Evolutionary conservation across 1,140 invertebrate species (phyloP).

Genomic region (Macrocentrus cingulum): DNA sequence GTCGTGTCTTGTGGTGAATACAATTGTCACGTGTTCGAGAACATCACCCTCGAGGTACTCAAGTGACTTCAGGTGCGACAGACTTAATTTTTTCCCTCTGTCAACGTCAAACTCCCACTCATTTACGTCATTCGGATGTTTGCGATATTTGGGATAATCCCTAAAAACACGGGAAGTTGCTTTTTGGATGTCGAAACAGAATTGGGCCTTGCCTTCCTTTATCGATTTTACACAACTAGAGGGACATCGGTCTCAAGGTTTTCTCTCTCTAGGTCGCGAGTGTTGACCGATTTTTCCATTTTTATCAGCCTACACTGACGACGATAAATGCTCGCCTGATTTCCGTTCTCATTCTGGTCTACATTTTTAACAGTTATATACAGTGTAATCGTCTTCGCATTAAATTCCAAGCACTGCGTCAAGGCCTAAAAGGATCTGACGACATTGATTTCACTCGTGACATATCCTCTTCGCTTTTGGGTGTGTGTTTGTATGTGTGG

Average conservation of each 20-base stretch:
- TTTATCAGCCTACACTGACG: background rate
- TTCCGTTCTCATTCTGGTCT: background rate
- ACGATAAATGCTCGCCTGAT: background rate
- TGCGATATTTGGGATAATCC: too few relatives aligned
- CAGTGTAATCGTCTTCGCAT: too few relatives aligned
- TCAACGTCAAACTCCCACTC: slow-evolving; percentile 5
- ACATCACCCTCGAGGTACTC: slow-evolving; percentile 16
- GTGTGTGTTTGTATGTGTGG: too few relatives aligned
- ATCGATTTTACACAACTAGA: slow-evolving; percentile 27
- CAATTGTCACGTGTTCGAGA: background rate
- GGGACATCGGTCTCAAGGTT: slow-evolving; percentile 23
- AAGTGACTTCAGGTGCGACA: slow-evolving; percentile 31
- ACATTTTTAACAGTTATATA: background rate
- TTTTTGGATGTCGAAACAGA: background rate
- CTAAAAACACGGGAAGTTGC: too few relatives aligned
- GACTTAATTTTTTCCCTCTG: too few relatives aligned
- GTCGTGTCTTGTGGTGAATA: background rate
- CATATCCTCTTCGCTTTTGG: too few relatives aligned
- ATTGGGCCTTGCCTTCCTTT: slow-evolving; percentile 21
- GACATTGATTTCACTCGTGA: too few relatives aligned
- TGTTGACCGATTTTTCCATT: slow-evolving; percentile 15
- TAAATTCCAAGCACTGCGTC: too few relatives aligned
- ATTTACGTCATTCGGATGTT: slow-evolving; percentile 23
- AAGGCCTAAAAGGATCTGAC: too few relatives aligned
- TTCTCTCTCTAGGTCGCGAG: slow-evolving; percentile 2